Conservation (phyloP, 2,113 vertebrate species). For the Urocynchramus pylzowi region DNA sequence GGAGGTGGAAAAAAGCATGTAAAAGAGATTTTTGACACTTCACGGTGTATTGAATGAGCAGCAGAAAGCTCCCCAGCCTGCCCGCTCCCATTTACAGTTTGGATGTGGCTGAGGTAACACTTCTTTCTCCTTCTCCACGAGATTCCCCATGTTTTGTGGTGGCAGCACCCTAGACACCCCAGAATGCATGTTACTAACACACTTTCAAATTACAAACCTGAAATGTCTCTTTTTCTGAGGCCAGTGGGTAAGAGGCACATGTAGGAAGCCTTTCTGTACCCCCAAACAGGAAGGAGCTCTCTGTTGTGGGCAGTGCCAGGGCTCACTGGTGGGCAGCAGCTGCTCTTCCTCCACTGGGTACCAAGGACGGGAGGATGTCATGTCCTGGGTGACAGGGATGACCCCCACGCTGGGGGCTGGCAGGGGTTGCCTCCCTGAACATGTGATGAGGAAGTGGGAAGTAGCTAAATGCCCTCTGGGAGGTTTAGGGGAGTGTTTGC, state of each 20-base stretch:
- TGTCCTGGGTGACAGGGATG: neutral
- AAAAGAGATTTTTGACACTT: conserved; percentile 45
- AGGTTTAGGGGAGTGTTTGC: neutral
- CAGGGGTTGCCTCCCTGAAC: neutral
- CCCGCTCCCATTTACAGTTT: neutral
- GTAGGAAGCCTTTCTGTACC: neutral
- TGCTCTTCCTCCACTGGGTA: neutral
- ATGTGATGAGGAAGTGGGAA: neutral
- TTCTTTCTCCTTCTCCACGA: neutral
- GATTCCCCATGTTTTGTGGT: neutral
- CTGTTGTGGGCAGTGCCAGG: neutral
- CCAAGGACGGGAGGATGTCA: neutral
- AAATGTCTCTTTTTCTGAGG: neutral
- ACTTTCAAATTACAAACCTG: neutral
- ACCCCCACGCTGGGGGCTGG: neutral
- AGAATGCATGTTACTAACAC: accelerated
- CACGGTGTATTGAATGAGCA: neutral
- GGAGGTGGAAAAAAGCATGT: conserved; percentile 22
- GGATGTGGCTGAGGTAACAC: neutral
- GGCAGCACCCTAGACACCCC: neutral
- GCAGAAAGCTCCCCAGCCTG: neutral
- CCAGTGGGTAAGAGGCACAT: neutral
- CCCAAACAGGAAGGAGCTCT: neutral
- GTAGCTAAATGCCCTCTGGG: neutral
- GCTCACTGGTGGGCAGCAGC: neutral